Conservation (phyloP, 2,797 vertebrate species). For the Pangasius mekongensis region DNA sequence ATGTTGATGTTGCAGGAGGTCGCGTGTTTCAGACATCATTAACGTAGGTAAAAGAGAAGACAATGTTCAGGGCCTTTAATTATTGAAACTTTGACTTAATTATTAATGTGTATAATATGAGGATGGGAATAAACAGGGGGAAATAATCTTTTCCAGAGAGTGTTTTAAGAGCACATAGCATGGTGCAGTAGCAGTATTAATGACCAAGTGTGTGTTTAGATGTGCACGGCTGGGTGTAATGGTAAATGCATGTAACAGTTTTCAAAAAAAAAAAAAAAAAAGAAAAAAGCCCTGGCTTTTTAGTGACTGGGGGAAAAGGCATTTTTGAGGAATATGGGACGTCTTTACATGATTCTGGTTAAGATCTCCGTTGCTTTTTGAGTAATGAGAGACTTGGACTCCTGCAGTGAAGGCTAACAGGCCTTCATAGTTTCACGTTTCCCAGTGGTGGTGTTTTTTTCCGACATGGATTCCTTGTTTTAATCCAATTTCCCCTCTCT, state of each 20-base stretch:
- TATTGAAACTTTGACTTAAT: conserved; percentile 57
- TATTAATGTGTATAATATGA: conserved; percentile 56
- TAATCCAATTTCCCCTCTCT: conserved; percentile 13
- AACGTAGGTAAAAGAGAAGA: conserved; percentile 47
- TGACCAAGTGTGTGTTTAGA: conserved; percentile 40
- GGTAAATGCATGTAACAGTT: conserved; percentile 63
- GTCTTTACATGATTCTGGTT: conserved; percentile 52
- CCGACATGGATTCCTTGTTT: conserved; percentile 20
- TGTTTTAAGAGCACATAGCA: conserved; percentile 49
- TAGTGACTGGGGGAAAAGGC: conserved; percentile 46
- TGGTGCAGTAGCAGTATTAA: conserved; percentile 50
- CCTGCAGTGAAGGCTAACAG: conserved; percentile 41
- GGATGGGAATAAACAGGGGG: conserved; percentile 43
- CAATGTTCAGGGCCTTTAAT: conserved; percentile 54
- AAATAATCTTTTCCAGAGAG: conserved; percentile 53
- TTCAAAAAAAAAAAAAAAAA: not conserved
- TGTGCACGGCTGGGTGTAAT: conserved; percentile 51
- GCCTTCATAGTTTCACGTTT: conserved; percentile 43
- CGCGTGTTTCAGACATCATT: conserved; percentile 19
- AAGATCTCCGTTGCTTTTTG: conserved; percentile 46
- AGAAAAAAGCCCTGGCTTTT: conserved; percentile 14
- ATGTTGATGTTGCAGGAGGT: not conserved
- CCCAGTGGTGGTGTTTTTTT: conserved; percentile 8
- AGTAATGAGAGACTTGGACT: conserved; percentile 58
- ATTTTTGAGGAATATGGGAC: conserved; percentile 48